Conservation (phyloP, 37 sponge, comb jelly and placozoan species). For the Spongilla lacustris region DNA sequence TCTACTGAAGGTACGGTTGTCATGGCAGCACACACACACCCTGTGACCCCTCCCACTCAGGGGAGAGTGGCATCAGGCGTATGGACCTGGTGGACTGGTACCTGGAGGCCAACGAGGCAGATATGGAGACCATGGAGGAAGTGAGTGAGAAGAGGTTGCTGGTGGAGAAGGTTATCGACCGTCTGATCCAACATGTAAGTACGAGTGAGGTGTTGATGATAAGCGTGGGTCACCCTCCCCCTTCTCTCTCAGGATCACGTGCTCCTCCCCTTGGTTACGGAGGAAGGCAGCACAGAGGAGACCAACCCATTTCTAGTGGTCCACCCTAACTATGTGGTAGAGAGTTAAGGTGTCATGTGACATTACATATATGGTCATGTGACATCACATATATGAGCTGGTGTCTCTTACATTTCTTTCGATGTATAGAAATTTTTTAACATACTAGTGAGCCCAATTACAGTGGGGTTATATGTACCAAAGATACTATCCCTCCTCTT, state of each 20-base stretch:
- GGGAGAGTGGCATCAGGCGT: constrained; percentile 67
- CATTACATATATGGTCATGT: background rate
- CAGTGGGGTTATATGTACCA: no score
- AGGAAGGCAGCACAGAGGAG: constrained; percentile 48
- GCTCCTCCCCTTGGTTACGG: constrained; percentile 60
- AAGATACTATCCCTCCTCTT: no score
- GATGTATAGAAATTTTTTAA: no score
- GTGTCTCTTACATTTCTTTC: no score
- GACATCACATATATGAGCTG: no score
- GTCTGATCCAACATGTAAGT: constrained; percentile 92
- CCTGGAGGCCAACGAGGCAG: constrained; percentile 81
- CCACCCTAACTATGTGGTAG: constrained; percentile 96
- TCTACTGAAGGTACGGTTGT: constrained; percentile 12
- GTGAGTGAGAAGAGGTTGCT: constrained; percentile 80
- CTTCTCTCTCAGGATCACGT: constrained; percentile 73
- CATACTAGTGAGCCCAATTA: no score
- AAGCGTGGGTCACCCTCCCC: no score
- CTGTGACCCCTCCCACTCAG: constrained; percentile 8
- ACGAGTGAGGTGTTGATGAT: no score
- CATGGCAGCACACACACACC: no score
- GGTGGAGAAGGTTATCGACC: constrained; percentile 93
- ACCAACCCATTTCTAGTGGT: constrained; percentile 85
- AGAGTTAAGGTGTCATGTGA: constrained; percentile 16
- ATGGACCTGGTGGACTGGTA: constrained; percentile 95
- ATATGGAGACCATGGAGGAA: constrained; percentile 85